Conservation (phyloP, 2,113 vertebrate species). For the Strigops habroptila region DNA sequence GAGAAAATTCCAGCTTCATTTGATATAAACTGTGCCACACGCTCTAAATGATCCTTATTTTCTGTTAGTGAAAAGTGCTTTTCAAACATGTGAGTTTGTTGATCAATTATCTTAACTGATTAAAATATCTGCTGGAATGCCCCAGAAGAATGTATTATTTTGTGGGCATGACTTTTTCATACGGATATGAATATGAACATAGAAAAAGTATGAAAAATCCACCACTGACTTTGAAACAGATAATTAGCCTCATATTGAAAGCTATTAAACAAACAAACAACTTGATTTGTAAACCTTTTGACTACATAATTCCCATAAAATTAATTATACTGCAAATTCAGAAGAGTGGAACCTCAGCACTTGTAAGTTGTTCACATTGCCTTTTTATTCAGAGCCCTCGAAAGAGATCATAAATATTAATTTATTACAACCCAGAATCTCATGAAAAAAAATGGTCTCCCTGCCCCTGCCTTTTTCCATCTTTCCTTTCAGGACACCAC, state of each 20-base stretch:
- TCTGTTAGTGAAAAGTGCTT: background rate
- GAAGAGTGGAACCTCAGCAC: background rate
- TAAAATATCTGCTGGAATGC: background rate
- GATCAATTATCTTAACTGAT: background rate
- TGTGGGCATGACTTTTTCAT: background rate
- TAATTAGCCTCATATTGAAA: background rate
- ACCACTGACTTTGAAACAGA: background rate
- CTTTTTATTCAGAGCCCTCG: background rate
- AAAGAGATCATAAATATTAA: background rate
- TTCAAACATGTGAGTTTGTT: background rate
- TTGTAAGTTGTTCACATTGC: background rate
- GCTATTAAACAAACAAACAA: background rate
- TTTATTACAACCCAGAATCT: background rate
- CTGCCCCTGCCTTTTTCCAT: background rate
- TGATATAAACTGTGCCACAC: background rate
- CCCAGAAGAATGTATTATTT: background rate
- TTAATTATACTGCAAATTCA: background rate
- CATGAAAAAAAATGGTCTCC: background rate
- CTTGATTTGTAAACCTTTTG: constrained; percentile 11
- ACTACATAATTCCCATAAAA: background rate
- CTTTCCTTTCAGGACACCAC: background rate
- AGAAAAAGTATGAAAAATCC: background rate
- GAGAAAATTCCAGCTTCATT: background rate
- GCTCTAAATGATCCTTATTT: background rate
- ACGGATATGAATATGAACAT: background rate